Evolutionary conservation across 2,888 invertebrate species (phyloP).

Genomic region (Seladonia tumulorum): DNA sequence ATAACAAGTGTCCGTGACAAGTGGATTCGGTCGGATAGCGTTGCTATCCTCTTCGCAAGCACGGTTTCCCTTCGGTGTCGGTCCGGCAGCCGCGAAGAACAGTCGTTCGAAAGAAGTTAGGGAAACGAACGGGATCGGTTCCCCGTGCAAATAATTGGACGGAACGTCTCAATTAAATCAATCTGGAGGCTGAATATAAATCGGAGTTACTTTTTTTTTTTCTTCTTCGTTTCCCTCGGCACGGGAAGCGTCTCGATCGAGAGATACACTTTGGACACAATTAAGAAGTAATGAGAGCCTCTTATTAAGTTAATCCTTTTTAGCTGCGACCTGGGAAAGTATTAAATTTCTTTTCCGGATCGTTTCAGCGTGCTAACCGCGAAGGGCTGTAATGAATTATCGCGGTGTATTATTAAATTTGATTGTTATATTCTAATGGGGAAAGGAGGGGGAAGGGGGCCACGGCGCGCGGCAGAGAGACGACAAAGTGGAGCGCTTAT

Average conservation of each 20-base stretch:
- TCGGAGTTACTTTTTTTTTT: not conserved
- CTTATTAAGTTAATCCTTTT: constrained; percentile 43
- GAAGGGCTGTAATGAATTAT: constrained; percentile 40
- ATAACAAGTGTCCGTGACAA: not conserved
- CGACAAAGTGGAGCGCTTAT: constrained; percentile 49
- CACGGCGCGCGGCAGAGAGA: not conserved
- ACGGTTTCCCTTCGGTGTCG: not conserved
- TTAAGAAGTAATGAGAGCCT: constrained; percentile 41
- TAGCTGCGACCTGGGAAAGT: constrained; percentile 8
- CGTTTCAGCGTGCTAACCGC: constrained; percentile 27
- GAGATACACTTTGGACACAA: constrained; percentile 11
- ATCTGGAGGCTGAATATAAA: constrained; percentile 13
- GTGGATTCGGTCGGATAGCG: not conserved
- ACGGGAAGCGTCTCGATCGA: not conserved
- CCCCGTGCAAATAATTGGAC: not conserved
- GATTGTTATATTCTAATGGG: constrained; percentile 42
- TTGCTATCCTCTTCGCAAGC: not conserved
- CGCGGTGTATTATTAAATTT: constrained; percentile 51
- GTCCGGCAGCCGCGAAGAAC: not conserved
- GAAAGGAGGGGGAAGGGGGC: not conserved
- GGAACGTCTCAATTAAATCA: constrained; percentile 16
- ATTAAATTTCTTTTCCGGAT: constrained; percentile 10
- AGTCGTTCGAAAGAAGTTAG: not conserved
- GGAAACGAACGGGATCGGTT: not conserved
- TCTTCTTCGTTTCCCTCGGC: not conserved